phyloP scores from a whole-genome alignment of 2,113 vertebrate genomes.

The Zingel zingel region DNA sequence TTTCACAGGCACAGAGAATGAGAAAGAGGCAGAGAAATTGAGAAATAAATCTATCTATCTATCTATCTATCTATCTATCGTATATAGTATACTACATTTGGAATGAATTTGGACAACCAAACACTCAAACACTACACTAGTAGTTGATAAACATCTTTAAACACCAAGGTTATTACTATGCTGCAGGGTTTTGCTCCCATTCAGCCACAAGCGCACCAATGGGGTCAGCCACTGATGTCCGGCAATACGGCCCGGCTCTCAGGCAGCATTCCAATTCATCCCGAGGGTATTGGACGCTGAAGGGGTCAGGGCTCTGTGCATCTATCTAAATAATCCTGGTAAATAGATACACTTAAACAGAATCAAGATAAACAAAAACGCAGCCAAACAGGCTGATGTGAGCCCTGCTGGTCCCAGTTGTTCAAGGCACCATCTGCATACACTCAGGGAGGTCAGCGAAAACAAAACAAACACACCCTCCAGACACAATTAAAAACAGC shows the following conservation, averaged over 20 bases:
- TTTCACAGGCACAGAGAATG: conserved; percentile 9
- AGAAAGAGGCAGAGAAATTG: background rate
- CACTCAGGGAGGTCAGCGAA: conserved; percentile 52
- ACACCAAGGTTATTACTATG: conserved; percentile 5
- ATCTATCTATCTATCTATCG: background rate
- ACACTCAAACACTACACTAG: background rate
- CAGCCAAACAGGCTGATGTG: conserved; percentile 18
- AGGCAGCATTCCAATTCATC: background rate
- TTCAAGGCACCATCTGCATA: conserved; percentile 60
- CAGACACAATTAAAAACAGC: conserved; percentile 72
- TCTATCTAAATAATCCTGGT: conserved; percentile 21
- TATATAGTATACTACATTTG: background rate
- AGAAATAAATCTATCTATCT: background rate
- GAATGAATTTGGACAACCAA: background rate
- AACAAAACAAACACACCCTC: conserved; percentile 63
- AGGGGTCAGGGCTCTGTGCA: conserved; percentile 7
- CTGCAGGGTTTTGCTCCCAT: conserved; percentile 10
- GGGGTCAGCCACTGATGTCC: background rate
- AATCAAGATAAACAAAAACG: background rate
- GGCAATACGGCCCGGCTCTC: background rate
- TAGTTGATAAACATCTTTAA: background rate
- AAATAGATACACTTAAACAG: conserved; percentile 23
- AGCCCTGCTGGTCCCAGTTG: conserved; percentile 10
- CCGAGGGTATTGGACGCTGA: background rate
- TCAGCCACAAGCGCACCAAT: background rate